Conservation (phyloP, 2,113 vertebrate genomes). For the Sinocyclocheilus grahami region DNA sequence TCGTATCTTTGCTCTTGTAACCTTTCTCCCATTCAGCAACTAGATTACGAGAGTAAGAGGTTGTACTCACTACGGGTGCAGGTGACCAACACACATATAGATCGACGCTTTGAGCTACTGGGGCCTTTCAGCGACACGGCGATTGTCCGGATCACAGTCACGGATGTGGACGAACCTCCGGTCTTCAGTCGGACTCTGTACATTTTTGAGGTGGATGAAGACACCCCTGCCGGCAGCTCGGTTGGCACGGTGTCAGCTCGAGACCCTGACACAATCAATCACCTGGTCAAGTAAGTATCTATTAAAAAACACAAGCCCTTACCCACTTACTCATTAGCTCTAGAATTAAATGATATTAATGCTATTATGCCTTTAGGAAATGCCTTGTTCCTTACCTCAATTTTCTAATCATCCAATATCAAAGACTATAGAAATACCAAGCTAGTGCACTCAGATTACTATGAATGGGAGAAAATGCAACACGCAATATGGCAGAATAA, state of each 20-base stretch:
- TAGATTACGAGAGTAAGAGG: conserved; percentile 94
- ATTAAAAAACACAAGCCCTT: too few relatives aligned
- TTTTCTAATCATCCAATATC: too few relatives aligned
- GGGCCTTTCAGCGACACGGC: conserved; percentile 92
- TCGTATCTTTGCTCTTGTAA: conserved; percentile 2
- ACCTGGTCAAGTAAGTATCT: conserved; percentile 85
- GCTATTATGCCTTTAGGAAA: too few relatives aligned
- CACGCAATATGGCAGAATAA: too few relatives aligned
- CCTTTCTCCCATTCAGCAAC: conserved; percentile 72
- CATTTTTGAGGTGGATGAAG: conserved; percentile 94
- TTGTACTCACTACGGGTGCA: conserved; percentile 88
- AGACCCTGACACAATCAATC: conserved; percentile 87
- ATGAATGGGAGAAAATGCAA: too few relatives aligned
- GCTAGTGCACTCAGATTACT: too few relatives aligned
- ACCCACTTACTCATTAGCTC: too few relatives aligned
- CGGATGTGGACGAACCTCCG: conserved; percentile 91
- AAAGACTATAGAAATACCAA: too few relatives aligned
- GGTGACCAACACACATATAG: conserved; percentile 87
- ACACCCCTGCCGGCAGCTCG: conserved; percentile 86
- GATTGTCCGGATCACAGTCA: conserved; percentile 85
- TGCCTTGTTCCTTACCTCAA: too few relatives aligned
- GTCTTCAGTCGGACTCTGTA: conserved; percentile 86
- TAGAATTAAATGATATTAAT: too few relatives aligned
- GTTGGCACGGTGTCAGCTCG: conserved; percentile 87
- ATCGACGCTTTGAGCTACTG: conserved; percentile 85